phyloP scores from a whole-genome alignment of 2,888 invertebrate genomes.

The Lasioglossum morio region DNA sequence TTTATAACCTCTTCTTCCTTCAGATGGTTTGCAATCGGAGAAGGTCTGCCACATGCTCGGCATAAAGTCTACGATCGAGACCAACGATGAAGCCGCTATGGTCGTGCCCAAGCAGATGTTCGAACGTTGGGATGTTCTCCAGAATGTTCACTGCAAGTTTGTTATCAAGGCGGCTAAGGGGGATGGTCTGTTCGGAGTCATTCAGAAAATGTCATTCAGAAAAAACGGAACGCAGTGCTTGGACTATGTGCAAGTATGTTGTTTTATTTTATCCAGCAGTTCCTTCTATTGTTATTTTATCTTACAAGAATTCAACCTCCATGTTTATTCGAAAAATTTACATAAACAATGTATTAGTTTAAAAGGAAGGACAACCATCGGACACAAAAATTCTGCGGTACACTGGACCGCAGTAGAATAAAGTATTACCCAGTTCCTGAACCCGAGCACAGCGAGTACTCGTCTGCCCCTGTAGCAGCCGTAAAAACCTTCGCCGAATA shows the following conservation, averaged over 20 bases:
- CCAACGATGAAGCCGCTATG: constrained; percentile 47
- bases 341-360: constrained; percentile 71
- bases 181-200: constrained; percentile 85
- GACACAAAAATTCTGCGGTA: constrained; percentile 81
- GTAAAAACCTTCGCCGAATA: constrained; percentile 56
- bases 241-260: constrained; percentile 84
- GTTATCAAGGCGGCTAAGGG: constrained; percentile 72
- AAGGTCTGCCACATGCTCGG: constrained; percentile 70
- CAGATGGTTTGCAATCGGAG: constrained; percentile 71
- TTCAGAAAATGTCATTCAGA: constrained; percentile 85
- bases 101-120: constrained; percentile 55
- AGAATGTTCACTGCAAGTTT: constrained; percentile 75
- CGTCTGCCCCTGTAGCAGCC: not conserved
- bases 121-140: constrained; percentile 52
- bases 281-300: not conserved
- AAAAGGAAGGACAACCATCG: constrained; percentile 73
- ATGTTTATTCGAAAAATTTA: too few species aligned
- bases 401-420: constrained; percentile 76
- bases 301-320: not conserved
- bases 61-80: constrained; percentile 45
- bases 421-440: constrained; percentile 68
- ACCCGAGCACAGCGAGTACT: constrained; percentile 25
- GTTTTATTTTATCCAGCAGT: not conserved
- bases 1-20: constrained; percentile 33
- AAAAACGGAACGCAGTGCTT: constrained; percentile 83